phyloP scores from a whole-genome alignment of 2,113 vertebrate genomes.

The Chloropsis hardwickii region DNA sequence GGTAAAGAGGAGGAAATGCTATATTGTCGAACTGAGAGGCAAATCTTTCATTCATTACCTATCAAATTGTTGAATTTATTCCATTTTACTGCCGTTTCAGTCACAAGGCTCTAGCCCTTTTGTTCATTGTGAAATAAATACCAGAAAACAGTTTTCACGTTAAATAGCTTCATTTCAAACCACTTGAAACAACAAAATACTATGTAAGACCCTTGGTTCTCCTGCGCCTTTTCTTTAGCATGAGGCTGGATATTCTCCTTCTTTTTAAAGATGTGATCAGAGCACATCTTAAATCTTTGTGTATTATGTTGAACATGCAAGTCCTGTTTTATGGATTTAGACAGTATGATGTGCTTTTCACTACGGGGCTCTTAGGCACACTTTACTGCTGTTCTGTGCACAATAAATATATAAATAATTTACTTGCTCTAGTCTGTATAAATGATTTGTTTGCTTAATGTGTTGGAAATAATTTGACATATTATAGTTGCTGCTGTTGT shows the following conservation, averaged over 20 bases:
- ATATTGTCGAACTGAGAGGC: not conserved
- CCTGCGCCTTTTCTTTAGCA: not conserved
- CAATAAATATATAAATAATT: conserved; percentile 64
- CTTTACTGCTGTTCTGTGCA: conserved; percentile 41
- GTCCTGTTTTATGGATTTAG: conserved; percentile 44
- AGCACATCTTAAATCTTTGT: conserved; percentile 19
- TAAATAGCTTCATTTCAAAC: not conserved
- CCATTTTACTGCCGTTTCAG: not conserved
- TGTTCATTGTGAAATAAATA: not conserved
- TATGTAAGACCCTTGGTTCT: not conserved
- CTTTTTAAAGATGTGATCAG: not conserved
- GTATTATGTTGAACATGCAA: not conserved
- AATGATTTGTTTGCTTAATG: conserved; percentile 72
- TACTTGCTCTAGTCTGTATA: conserved; percentile 57
- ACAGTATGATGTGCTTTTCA: not conserved
- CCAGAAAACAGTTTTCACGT: not conserved
- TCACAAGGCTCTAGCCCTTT: not conserved
- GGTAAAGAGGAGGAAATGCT: not conserved
- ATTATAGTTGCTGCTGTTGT: conserved; percentile 42
- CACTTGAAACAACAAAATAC: not conserved
- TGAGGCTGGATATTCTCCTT: not conserved
- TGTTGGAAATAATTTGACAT: conserved; percentile 69
- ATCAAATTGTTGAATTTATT: not conserved
- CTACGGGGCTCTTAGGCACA: conserved; percentile 41
- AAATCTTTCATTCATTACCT: not conserved